These are phyloP conservation scores for Dioctria linearis DNA, from an alignment of 2,888 invertebrate genomes.

Conservation along the genomic window DNA sequence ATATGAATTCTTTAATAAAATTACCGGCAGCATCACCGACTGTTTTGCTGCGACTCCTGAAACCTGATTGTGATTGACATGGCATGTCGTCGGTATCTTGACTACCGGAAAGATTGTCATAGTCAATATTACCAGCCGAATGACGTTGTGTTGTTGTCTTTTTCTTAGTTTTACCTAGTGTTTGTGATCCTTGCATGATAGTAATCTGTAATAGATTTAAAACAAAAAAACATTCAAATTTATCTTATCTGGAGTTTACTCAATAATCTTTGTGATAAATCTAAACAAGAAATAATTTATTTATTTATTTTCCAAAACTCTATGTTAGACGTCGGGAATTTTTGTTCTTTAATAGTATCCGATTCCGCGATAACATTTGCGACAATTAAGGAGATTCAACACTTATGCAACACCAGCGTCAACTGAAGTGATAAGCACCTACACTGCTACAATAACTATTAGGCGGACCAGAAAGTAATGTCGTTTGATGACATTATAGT, in stretches of 20 bases:
- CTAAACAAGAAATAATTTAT: too few relatives aligned
- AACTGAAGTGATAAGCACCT: too few relatives aligned
- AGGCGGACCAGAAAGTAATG: too few relatives aligned
- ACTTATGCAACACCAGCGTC: too few relatives aligned
- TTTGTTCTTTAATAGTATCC: too few relatives aligned
- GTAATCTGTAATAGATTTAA: constrained; percentile 71
- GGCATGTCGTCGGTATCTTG: constrained; percentile 81
- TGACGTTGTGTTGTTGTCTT: constrained; percentile 83
- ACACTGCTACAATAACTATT: too few relatives aligned
- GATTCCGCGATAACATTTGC: too few relatives aligned
- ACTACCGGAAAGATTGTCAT: constrained; percentile 83
- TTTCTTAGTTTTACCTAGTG: constrained; percentile 85
- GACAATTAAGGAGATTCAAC: too few relatives aligned
- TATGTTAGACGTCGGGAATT: too few relatives aligned
- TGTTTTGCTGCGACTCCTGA: constrained; percentile 92
- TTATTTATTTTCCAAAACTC: too few relatives aligned
- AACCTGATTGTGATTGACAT: constrained; percentile 70
- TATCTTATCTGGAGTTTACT: background rate
- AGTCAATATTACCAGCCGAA: constrained; percentile 89
- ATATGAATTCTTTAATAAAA: constrained; percentile 53
- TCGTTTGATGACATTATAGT: too few relatives aligned
- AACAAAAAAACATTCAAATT: background rate
- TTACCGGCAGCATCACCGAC: constrained; percentile 87
- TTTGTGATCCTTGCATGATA: constrained; percentile 84
- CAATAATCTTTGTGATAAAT: background rate